Evolutionary conservation across 2,113 vertebrate genomes (phyloP).

Genomic region (Xiphophorus couchianus): DNA sequence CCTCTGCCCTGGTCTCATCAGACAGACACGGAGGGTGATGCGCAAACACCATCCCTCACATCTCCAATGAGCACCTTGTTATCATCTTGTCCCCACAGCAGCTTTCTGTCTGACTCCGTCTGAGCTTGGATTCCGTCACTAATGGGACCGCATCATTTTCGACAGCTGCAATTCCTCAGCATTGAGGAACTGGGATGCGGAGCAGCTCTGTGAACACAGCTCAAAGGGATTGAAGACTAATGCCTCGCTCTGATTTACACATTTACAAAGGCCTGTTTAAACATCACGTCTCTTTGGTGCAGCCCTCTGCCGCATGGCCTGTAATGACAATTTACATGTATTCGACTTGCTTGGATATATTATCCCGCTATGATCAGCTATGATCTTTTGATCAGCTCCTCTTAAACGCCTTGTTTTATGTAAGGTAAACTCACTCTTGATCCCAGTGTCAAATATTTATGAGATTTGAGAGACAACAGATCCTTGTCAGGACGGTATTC

Average conservation of each 20-base stretch:
- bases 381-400: neutral
- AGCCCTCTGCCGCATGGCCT: constrained; percentile 5
- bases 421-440: constrained; percentile 25
- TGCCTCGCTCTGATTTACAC: constrained; percentile 62
- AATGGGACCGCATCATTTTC: constrained; percentile 69
- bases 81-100: constrained; percentile 70
- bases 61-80: constrained; percentile 77
- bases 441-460: constrained; percentile 46
- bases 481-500: constrained; percentile 38
- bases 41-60: constrained; percentile 67
- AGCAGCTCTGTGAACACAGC: constrained; percentile 44
- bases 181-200: constrained; percentile 64
- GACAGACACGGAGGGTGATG: constrained; percentile 55
- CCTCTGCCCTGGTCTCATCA: constrained; percentile 48
- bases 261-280: constrained; percentile 56
- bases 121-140: constrained; percentile 69
- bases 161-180: constrained; percentile 71
- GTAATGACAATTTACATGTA: constrained; percentile 19
- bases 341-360: neutral
- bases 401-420: constrained; percentile 19
- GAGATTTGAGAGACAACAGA: constrained; percentile 52
- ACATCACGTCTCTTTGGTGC: constrained; percentile 33
- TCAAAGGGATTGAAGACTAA: constrained; percentile 63
- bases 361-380: neutral
- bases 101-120: constrained; percentile 59